phyloP scores from a whole-genome alignment of 1,140 invertebrate species.

The Yoshiicerus persimilis region DNA sequence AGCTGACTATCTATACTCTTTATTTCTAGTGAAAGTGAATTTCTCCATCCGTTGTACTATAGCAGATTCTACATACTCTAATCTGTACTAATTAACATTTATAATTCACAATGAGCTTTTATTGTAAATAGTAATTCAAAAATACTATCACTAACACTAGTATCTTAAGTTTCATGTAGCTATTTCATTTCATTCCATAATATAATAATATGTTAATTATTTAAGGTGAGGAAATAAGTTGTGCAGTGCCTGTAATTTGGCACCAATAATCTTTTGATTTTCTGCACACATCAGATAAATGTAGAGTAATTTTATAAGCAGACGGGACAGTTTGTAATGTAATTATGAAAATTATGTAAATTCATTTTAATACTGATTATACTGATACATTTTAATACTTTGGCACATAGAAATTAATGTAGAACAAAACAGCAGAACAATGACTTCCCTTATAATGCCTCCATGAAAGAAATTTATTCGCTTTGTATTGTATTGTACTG shows the following conservation, averaged over 20 bases:
- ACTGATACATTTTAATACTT: too few relatives aligned
- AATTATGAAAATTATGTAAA: too few relatives aligned
- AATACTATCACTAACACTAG: too few relatives aligned
- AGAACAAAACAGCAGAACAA: not conserved
- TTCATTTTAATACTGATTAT: too few relatives aligned
- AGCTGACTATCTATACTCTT: not conserved
- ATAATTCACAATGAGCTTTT: not conserved
- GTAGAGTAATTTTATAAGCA: too few relatives aligned
- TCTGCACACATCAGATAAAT: not conserved
- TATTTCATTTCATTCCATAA: not conserved
- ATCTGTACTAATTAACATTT: not conserved
- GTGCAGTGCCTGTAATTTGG: not conserved
- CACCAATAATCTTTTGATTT: not conserved
- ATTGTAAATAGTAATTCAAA: not conserved
- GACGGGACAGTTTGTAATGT: too few relatives aligned
- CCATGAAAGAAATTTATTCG: not conserved
- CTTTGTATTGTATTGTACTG: not conserved
- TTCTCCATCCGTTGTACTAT: not conserved
- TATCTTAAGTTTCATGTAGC: not conserved
- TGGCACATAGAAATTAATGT: not conserved
- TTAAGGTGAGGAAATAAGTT: not conserved
- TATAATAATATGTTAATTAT: not conserved
- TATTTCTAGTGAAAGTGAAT: not conserved
- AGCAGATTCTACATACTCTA: not conserved
- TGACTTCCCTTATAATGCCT: slow-evolving; percentile 1